Conservation (phyloP, 1,140 invertebrate genomes). For the Diuraphis noxia region DNA sequence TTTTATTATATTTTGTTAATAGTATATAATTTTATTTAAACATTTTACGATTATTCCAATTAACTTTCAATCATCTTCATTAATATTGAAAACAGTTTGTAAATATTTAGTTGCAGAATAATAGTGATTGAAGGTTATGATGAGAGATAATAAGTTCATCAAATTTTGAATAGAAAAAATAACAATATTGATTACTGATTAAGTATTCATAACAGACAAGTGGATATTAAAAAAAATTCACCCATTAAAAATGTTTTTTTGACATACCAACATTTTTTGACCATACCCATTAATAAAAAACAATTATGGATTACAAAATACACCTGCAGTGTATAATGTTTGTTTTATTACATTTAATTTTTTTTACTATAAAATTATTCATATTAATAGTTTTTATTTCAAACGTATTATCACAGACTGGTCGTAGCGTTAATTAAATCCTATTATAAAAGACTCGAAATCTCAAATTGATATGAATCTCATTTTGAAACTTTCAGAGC, state of each 20-base stretch:
- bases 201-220: neutral
- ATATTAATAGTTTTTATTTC: neutral
- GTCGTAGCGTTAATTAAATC: neutral
- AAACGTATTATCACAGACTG: neutral
- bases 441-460: neutral
- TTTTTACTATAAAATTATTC: neutral
- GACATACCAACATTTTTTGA: neutral
- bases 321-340: neutral
- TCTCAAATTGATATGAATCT: neutral
- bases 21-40: neutral
- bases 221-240: neutral
- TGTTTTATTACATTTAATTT: neutral
- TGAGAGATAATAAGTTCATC: neutral
- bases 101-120: neutral
- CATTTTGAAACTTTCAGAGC: neutral
- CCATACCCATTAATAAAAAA: neutral
- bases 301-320: neutral
- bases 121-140: neutral
- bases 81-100: neutral
- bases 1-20: neutral
- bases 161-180: neutral
- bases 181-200: neutral
- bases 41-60: neutral
- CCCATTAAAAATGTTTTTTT: neutral
- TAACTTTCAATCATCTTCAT: neutral